phyloP scores from a whole-genome alignment of 2,888 invertebrate species.

The Dolichomitus sp. region DNA sequence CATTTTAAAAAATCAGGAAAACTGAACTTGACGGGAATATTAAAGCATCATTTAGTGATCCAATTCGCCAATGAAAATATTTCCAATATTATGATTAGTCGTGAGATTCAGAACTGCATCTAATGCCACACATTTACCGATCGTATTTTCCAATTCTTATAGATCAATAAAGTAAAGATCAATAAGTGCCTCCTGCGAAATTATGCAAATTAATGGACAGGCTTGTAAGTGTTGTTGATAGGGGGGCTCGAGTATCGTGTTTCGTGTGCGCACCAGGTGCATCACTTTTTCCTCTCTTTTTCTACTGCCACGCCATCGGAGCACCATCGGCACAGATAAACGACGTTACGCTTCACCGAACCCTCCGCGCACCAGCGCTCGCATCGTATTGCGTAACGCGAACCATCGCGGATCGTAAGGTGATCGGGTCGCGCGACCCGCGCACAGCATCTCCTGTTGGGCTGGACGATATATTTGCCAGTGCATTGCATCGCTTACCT shows the following conservation, averaged over 20 bases:
- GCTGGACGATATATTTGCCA: conserved; percentile 50
- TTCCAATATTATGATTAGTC: not conserved
- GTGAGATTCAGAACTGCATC: conserved; percentile 18
- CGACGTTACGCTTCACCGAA: conserved; percentile 61
- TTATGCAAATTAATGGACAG: conserved; percentile 51
- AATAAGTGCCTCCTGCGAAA: conserved; percentile 33
- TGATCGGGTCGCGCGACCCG: conserved; percentile 69
- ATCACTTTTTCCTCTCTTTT: conserved; percentile 31
- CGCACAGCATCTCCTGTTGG: conserved; percentile 42
- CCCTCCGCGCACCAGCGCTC: conserved; percentile 51
- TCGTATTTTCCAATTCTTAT: conserved; percentile 21
- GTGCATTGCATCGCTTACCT: conserved; percentile 30
- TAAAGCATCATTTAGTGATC: not conserved
- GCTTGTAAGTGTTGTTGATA: conserved; percentile 21
- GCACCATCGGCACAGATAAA: conserved; percentile 49
- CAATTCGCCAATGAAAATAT: not conserved
- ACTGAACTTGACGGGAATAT: not conserved
- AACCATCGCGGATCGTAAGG: conserved; percentile 63
- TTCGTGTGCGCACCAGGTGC: conserved; percentile 40
- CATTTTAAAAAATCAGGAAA: not conserved
- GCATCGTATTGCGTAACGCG: conserved; percentile 67
- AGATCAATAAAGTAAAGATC: conserved; percentile 13
- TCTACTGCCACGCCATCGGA: conserved; percentile 41
- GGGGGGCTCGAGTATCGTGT: conserved; percentile 31
- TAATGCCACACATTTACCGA: conserved; percentile 25